Evolutionary conservation across 2,888 invertebrate genomes (phyloP).

Genomic region (Acleris holmiana): DNA sequence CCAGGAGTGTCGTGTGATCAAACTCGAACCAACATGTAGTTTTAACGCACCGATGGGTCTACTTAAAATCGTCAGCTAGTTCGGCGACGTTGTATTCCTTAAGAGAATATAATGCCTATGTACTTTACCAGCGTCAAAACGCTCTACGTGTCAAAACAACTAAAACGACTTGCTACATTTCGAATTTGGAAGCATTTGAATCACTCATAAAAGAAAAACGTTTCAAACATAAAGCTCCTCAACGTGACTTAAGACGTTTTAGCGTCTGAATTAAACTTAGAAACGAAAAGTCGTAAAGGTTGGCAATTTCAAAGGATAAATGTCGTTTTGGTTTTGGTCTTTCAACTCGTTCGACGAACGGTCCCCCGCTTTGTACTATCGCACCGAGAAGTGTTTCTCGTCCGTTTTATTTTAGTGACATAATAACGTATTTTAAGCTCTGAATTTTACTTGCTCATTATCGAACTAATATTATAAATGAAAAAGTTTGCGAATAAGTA

Average conservation of each 20-base stretch:
- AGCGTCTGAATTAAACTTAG: slow-evolving; percentile 52
- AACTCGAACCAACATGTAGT: too few relatives aligned
- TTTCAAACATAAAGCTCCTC: slow-evolving; percentile 52
- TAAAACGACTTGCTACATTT: slow-evolving; percentile 64
- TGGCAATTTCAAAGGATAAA: slow-evolving; percentile 53
- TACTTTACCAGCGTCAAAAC: background rate
- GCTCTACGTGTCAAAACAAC: background rate
- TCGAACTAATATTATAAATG: too few relatives aligned
- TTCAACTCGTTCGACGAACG: slow-evolving; percentile 73
- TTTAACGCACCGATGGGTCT: too few relatives aligned
- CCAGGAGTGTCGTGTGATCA: too few relatives aligned
- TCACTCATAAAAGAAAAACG: slow-evolving; percentile 48
- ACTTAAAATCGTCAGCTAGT: too few relatives aligned
- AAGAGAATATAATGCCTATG: background rate
- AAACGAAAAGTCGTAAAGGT: slow-evolving; percentile 53
- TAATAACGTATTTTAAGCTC: slow-evolving; percentile 19
- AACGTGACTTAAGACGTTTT: slow-evolving; percentile 57
- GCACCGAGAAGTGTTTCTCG: slow-evolving; percentile 66
- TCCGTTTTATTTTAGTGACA: slow-evolving; percentile 39
- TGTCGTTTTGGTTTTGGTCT: slow-evolving; percentile 59
- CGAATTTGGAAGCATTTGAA: slow-evolving; percentile 47
- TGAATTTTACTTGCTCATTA: too few relatives aligned
- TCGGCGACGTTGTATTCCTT: too few relatives aligned
- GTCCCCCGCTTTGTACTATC: slow-evolving; percentile 76
- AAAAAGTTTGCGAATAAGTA: too few relatives aligned